Base-by-base conservation (phyloP, 2,113 vertebrate genomes). In the Morone saxatilis region DNA sequence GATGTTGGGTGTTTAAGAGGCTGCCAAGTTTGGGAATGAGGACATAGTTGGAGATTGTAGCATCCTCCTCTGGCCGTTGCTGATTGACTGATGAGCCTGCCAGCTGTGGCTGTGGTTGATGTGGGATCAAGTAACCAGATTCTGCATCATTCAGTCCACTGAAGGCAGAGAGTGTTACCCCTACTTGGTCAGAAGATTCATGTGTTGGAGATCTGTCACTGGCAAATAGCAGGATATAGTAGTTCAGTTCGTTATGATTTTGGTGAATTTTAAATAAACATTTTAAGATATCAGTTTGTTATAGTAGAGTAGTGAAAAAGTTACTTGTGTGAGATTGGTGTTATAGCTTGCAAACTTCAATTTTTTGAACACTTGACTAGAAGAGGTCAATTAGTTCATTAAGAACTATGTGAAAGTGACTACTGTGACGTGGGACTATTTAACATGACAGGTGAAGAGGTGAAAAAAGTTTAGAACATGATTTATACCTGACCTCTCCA, bases 401-500 rank as follows among this genome's bases (percentile, higher is more conserved):
- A 14, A 48, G 20, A 31, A 31, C 31, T 31, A n/a, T 71, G 62
- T 20, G 13, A 60, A 71, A 22, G 79, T 71, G 53, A 66, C 6
- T 48, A 19, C 47, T 9, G 63, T 56, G 38, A 5, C 1, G 0
- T 14, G 1, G 31, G 25, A 20, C 6, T 47, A 54, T 77, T 65
- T n/a, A 78, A 51, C 3, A 2, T 65, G 63, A 47, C 6, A 50
- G 50, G 50, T 77, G 65, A 72, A 38, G 4, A 63, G 22, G 16
- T 78, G n/a, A 48, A 68, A 40, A 13, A 31, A 10, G 48, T 43
- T 59, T 14, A 53, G 31, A 4, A 40, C 16, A 48, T 45, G 41
- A 74, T 47, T 74, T 80, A 50, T 74, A 89, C 83, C 87, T 90
- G 87, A 78, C 61, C 22, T 62, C 17, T 40, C 41, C 61, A 67